Evolutionary conservation across 1,140 invertebrate species (phyloP), one percentile per base, ranked within the genome.

Genomic region (Triops longicaudatus): DNA sequence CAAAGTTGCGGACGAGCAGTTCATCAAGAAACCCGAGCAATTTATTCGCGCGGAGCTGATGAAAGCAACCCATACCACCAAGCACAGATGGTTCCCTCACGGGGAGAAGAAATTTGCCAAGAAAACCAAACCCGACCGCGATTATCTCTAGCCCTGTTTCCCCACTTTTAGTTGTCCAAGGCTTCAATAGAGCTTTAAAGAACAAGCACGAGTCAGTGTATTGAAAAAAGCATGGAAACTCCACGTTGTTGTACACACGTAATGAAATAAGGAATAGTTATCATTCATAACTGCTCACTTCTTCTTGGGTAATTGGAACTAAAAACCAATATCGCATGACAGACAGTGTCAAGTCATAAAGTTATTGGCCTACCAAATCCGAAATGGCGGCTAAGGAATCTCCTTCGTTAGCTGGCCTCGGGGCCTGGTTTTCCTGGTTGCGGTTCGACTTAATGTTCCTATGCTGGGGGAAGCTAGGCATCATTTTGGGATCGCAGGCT

Each of bases 401-500:
- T 41, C 28, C 71, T 72, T 78, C 26, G 76, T 73, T 44, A 22
- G 71, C 22, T 43, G 78, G 26, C 78, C 27, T 44, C 78, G 76
- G 28, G 50, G 77, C 73, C 78, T 71, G 73, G 17, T 72, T 31
- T 10, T 74, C 63, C 73, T 44, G 42, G 50, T 79, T 76, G 22
- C 50, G 75, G 72, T 50, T 80, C 14, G 82, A 82, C 76, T 85
- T 94, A 86, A 93, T 89, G 83, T 98, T 96, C 80, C 96, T 89
- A 83, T 98, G 95, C 83, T 98, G 95, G 0, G 96, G 96, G 83
- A 97, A 98, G 80, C 94, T 96, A 37, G 96, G 96, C 96, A 98
- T 98, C 81, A 98, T 86, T 81, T 95, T 94, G 1, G 95, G 94
- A 84, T 97, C 95, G 86, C 95, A 98, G 0, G 96, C 94, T 96